phyloP scores from a whole-genome alignment of 1,140 invertebrate species.

The Conus betulinus region DNA sequence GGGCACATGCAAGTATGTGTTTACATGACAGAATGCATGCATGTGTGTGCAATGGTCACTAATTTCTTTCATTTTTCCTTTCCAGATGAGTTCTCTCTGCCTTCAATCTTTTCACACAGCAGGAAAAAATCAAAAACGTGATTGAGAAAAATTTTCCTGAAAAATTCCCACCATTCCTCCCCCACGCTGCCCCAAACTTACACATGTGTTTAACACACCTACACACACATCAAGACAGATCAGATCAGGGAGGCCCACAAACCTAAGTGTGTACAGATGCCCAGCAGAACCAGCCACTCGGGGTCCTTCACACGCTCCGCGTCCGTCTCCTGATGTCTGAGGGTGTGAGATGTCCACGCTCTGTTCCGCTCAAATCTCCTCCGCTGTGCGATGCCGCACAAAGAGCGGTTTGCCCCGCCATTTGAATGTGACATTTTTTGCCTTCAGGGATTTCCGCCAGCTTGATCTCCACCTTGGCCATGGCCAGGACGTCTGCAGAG shows the following conservation, averaged over 20 bases:
- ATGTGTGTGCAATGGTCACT: too few relatives aligned
- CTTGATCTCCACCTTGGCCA: slow-evolving; percentile 97
- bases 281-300: slow-evolving; percentile 95
- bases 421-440: slow-evolving; percentile 94
- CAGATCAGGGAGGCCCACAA: slow-evolving; percentile 70
- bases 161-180: too few relatives aligned
- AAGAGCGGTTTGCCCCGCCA: slow-evolving; percentile 99
- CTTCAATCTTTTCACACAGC: too few relatives aligned
- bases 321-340: slow-evolving; percentile 94
- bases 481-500: slow-evolving; percentile 92
- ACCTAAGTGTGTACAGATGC: slow-evolving; percentile 98
- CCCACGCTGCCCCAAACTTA: too few relatives aligned
- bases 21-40: too few relatives aligned
- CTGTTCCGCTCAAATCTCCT: slow-evolving; percentile 88
- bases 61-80: too few relatives aligned
- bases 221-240: background rate
- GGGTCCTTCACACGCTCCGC: slow-evolving; percentile 85
- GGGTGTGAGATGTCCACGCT: slow-evolving; percentile 83
- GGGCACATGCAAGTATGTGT: too few relatives aligned
- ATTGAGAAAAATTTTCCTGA: too few relatives aligned
- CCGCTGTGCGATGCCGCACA: slow-evolving; percentile 89
- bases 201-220: too few relatives aligned
- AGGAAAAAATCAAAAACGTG: too few relatives aligned
- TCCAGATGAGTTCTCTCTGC: too few relatives aligned
- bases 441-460: slow-evolving; percentile 84